Conservation (phyloP, 2,797 vertebrate genomes). For the Periophthalmus magnuspinnatus region DNA sequence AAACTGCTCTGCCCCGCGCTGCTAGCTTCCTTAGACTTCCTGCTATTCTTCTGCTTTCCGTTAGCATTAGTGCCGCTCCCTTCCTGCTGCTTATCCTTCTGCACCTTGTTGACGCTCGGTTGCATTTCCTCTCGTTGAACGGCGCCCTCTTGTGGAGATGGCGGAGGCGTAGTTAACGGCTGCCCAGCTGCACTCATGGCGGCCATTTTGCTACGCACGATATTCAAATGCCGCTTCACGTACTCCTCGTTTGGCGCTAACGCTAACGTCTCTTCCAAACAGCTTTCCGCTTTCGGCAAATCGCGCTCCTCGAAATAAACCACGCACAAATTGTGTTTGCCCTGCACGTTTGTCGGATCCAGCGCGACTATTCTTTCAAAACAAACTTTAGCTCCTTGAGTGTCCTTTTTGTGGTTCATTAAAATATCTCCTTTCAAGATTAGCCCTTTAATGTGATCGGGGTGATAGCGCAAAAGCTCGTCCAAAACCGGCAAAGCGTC, state of each 20-base stretch:
- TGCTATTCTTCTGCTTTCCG: constrained; percentile 75
- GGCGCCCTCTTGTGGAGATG: not conserved
- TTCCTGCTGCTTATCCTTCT: constrained; percentile 44
- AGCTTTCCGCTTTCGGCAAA: constrained; percentile 87
- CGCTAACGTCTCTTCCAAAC: constrained; percentile 89
- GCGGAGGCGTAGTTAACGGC: constrained; percentile 39
- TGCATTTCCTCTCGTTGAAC: constrained; percentile 41
- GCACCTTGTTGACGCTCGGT: constrained; percentile 45
- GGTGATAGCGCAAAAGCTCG: constrained; percentile 88
- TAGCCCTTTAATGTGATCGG: constrained; percentile 94
- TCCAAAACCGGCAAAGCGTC: constrained; percentile 90
- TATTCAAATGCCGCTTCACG: constrained; percentile 90
- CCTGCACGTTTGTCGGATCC: constrained; percentile 95
- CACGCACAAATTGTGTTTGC: constrained; percentile 96
- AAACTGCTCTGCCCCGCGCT: constrained; percentile 72
- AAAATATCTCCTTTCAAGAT: constrained; percentile 98
- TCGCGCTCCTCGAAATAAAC: constrained; percentile 97
- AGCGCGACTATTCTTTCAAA: constrained; percentile 90
- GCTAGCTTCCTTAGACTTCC: constrained; percentile 70
- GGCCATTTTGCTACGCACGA: constrained; percentile 92
- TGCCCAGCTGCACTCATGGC: constrained; percentile 79
- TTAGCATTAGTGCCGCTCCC: constrained; percentile 52
- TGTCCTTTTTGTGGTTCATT: constrained; percentile 98
- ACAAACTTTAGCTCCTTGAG: constrained; percentile 87
- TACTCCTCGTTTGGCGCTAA: constrained; percentile 96